Conservation (phyloP, 2,113 vertebrate genomes). For the Nibea albiflora region DNA sequence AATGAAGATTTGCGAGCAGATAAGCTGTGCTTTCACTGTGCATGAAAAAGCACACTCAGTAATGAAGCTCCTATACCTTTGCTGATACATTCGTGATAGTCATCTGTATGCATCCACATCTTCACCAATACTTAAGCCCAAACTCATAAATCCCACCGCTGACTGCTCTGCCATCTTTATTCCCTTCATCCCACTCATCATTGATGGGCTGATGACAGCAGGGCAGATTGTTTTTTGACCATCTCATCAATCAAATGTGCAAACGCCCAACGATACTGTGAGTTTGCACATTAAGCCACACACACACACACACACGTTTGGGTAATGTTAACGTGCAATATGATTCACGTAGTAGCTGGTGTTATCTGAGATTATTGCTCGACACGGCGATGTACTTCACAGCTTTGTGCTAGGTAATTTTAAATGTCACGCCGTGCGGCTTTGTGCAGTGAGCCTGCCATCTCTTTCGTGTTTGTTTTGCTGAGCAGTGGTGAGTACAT, state of each 20-base stretch:
- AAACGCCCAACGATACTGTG: not conserved
- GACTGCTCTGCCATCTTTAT: slow-evolving; percentile 46
- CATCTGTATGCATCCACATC: slow-evolving; percentile 38
- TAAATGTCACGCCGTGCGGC: not conserved
- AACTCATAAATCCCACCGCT: slow-evolving; percentile 43
- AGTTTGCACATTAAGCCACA: slow-evolving; percentile 45
- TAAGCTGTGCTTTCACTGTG: slow-evolving; percentile 1
- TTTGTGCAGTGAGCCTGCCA: not conserved
- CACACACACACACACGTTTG: slow-evolving; percentile 1
- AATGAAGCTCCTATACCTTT: not conserved
- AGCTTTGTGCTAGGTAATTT: slow-evolving; percentile 6
- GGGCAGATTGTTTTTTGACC: slow-evolving; percentile 63
- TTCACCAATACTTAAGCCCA: slow-evolving; percentile 27
- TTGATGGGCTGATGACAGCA: slow-evolving; percentile 51
- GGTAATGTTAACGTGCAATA: slow-evolving; percentile 18
- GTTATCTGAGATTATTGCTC: slow-evolving; percentile 20
- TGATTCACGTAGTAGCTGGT: slow-evolving; percentile 27
- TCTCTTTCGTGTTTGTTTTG: not conserved
- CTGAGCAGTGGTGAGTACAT: not conserved
- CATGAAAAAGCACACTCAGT: not conserved
- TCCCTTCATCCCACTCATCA: slow-evolving; percentile 40
- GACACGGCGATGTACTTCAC: slow-evolving; percentile 23
- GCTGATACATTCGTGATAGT: slow-evolving; percentile 15
- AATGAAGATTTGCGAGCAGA: slow-evolving; percentile 1
- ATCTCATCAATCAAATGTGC: slow-evolving; percentile 66